phyloP scores from a whole-genome alignment of 2,888 invertebrate genomes.

The Balanococcus diminutus region DNA sequence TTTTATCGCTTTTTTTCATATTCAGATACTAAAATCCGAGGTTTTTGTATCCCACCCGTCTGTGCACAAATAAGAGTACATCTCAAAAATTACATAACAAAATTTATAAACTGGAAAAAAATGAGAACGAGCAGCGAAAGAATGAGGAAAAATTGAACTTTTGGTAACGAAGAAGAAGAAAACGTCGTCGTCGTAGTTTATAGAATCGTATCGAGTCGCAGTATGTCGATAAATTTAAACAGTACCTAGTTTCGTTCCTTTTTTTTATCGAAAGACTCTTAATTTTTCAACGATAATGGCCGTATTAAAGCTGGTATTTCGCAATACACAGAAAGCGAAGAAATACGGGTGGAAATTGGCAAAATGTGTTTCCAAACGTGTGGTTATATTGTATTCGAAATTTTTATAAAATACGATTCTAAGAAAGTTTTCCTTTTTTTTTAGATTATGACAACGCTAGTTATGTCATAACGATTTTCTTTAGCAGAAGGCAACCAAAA shows the following conservation, averaged over 20 bases:
- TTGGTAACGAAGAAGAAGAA: background rate
- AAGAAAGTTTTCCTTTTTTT: background rate
- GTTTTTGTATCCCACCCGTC: background rate
- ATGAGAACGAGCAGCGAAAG: background rate
- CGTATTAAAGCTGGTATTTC: conserved; percentile 3
- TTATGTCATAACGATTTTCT: background rate
- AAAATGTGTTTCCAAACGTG: conserved; percentile 14
- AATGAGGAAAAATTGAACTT: background rate
- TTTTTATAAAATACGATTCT: background rate
- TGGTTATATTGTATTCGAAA: background rate
- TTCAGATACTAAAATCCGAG: background rate
- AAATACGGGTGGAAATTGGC: background rate
- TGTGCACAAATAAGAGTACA: background rate
- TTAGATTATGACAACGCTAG: background rate
- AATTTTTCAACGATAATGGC: conserved; percentile 3
- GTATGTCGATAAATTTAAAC: conserved; percentile 12
- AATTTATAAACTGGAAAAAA: background rate
- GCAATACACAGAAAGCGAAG: background rate
- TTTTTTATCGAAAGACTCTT: background rate
- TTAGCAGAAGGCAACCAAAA: too few relatives aligned
- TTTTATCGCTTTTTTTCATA: background rate
- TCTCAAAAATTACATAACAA: background rate
- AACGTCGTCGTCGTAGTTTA: conserved; percentile 7
- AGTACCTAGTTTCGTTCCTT: background rate
- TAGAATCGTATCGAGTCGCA: background rate